Percentiles rank a stretch among this genome's conserved stretches.
phyloP scores from a whole-genome alignment of 2,888 invertebrate species.

The Penaeus monodon region DNA sequence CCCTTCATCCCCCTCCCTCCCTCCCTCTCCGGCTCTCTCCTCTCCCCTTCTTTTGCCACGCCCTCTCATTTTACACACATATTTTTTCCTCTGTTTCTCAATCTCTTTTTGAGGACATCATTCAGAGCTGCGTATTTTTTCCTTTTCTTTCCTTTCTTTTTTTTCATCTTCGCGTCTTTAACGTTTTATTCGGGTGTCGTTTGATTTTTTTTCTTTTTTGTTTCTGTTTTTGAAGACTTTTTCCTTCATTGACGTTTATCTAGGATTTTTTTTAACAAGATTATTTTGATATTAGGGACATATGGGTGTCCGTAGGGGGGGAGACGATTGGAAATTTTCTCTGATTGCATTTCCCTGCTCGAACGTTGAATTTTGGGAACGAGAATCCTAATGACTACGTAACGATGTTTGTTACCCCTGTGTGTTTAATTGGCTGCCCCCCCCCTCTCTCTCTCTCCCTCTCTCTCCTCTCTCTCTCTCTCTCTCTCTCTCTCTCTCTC shows the following conservation, averaged over 20 bases:
- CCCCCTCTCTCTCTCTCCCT: background rate
- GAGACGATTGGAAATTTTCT: too few species aligned
- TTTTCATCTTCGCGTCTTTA: background rate
- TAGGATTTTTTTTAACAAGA: background rate
- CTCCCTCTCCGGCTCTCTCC: conserved; percentile 1
- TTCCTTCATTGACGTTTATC: conserved; percentile 23
- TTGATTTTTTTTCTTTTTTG: conserved; percentile 30
- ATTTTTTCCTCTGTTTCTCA: conserved; percentile 13
- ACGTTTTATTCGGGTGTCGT: conserved; percentile 14
- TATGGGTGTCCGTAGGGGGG: too few species aligned
- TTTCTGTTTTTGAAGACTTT: conserved; percentile 7
- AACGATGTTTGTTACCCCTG: conserved; percentile 22
- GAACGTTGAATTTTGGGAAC: conserved; percentile 12
- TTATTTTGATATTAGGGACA: too few species aligned
- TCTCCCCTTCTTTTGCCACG: conserved; percentile 24
- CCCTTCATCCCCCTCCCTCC: background rate
- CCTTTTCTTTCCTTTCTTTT: background rate
- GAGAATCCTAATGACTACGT: conserved; percentile 21
- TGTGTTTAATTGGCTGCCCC: conserved; percentile 31
- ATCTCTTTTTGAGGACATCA: conserved; percentile 30
- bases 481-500: too few species aligned
- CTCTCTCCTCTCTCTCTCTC: too few species aligned
- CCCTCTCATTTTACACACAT: conserved; percentile 34
- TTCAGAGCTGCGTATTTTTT: conserved; percentile 9
- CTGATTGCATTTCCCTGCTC: too few species aligned